Evolutionary conservation across 2,797 vertebrate species (phyloP), one percentile per base, ranked within the genome.

Genomic region (Helarctos malayanus): DNA sequence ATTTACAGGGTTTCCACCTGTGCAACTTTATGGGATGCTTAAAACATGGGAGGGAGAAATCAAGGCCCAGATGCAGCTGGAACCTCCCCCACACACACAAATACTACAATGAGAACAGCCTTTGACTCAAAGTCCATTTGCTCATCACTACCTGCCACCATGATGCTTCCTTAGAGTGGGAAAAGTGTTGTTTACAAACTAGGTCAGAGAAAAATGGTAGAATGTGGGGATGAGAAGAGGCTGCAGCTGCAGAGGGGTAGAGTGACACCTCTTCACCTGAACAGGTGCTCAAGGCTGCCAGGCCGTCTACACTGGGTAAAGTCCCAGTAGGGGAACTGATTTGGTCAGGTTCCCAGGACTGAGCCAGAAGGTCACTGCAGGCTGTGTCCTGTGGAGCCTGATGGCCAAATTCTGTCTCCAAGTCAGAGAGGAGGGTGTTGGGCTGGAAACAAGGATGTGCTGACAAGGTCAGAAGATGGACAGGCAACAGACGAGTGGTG

Each of bases 231-330:
- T 56, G 6, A 29, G 3, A 71, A 78, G 57, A 81, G 32, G 19
- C 38, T 63, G 41, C 56, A 56, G 29, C 32, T 32, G 29, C 3
- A 7, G 35, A 76, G 63, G 75, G 8, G 5, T 8, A 18, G 29
- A 47, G 49, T 0, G 21, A 38, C 0, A 1, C 10, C 25, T 13
- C 41, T 2, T 52, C 69, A 59, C 16, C 16, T 0, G 12, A 7
- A 65, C 32, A 56, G 76, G 57, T 32, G 76, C n/a, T 52, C 49
- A 25, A 61, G 56, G n/a, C 80, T 49, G 35, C n/a, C 88, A 29
- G 71, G 56, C 27, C 5, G 0, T 76, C 79, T 3, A 45, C 23
- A 7, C 29, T 11, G 68, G 68, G 23, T 25, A n/a, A 81, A 32
- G 56, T 15, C 41, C 13, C 85, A 57, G 19, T 1, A 35, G 32